phyloP scores from a whole-genome alignment of 2,113 vertebrate species.

The pig (Sus scrofa) region T2T-Sscrofa CM000815.6:51670001-51670500 shows the following conservation, averaged over 20 bases:
- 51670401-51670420: neutral
- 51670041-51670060: neutral
- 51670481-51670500: neutral
- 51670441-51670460: neutral
- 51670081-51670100: neutral
- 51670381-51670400: neutral
- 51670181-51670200: neutral
- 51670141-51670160: neutral
- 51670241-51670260: neutral
- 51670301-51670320: neutral
- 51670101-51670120: neutral
- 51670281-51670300: neutral
- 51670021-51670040: neutral
- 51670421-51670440: neutral
- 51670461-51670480: neutral
- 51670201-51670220: neutral
- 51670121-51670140: neutral
- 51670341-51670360: neutral
- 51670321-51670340: neutral
- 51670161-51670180: slow-evolving; percentile 3
- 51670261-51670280: neutral
- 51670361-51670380: neutral
- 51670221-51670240: neutral
- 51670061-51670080: neutral
- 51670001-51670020: neutral